Percentiles rank a stretch among this genome's conserved stretches.
Evolutionary conservation across 2,797 vertebrate species (phyloP).

Genomic region (Lophius americanus): DNA sequence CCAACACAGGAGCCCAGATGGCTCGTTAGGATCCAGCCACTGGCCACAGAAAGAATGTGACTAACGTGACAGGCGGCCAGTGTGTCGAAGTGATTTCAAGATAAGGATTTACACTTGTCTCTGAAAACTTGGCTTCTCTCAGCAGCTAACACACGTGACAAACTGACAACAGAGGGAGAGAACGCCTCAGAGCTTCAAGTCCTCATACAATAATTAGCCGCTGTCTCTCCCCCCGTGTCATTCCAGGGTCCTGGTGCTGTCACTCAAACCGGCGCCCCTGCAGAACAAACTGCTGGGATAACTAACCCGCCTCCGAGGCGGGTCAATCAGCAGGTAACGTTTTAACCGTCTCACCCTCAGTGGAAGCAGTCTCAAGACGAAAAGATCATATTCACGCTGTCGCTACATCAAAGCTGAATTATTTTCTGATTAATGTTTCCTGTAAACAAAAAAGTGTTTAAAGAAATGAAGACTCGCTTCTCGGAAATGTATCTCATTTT

Average conservation of each 20-base stretch:
- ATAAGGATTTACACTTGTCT: conserved; percentile 1
- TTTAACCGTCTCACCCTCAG: not conserved
- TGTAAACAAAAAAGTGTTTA: too few relatives aligned
- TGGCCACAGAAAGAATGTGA: conserved; percentile 20
- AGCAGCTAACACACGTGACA: not conserved
- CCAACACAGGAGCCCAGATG: conserved; percentile 7
- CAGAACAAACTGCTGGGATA: conserved; percentile 9
- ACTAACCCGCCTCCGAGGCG: conserved; percentile 12
- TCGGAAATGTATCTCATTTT: too few relatives aligned
- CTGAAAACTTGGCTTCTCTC: conserved; percentile 1
- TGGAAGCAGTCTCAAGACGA: not conserved
- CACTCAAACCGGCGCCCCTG: conserved; percentile 28
- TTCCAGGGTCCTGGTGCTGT: conserved; percentile 32
- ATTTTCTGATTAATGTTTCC: too few relatives aligned
- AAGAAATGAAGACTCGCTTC: too few relatives aligned
- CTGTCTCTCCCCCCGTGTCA: conserved; percentile 27
- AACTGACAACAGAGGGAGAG: not conserved
- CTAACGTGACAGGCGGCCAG: conserved; percentile 42
- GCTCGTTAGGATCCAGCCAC: conserved; percentile 55
- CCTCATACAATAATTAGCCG: conserved; percentile 54
- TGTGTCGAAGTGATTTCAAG: conserved; percentile 21
- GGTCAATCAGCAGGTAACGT: not conserved
- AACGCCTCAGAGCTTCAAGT: conserved; percentile 11
- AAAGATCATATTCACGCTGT: too few relatives aligned
- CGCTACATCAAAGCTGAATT: too few relatives aligned